These are phyloP conservation scores for Decapterus maruadsi DNA, from an alignment of 2,797 vertebrate genomes.

Conservation along the genomic window DNA sequence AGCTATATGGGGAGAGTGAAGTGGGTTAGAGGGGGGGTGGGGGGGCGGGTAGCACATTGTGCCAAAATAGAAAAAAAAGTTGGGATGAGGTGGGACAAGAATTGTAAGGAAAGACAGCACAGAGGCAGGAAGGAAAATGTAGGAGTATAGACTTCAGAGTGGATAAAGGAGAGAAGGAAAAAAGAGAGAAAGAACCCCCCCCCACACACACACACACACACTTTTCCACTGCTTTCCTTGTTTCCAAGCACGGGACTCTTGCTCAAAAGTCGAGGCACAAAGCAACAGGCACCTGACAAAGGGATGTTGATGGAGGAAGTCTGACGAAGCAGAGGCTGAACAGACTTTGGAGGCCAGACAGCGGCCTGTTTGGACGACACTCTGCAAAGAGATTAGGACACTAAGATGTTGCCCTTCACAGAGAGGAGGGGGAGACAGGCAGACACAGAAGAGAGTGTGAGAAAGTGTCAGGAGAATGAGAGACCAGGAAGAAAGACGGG, in stretches of 20 bases:
- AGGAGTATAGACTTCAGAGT: constrained; percentile 40
- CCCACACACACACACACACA: too few relatives aligned
- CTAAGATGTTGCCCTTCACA: constrained; percentile 68
- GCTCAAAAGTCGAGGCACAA: constrained; percentile 38
- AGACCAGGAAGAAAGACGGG: constrained; percentile 65
- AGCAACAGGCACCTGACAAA: constrained; percentile 62
- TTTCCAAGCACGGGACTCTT: constrained; percentile 25
- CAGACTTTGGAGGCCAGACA: constrained; percentile 59
- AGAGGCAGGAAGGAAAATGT: constrained; percentile 49
- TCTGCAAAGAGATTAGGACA: constrained; percentile 67
- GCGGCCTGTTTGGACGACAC: constrained; percentile 54
- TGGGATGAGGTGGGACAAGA: constrained; percentile 60
- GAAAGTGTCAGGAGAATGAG: constrained; percentile 65
- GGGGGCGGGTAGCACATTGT: constrained; percentile 49
- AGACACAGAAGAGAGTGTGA: constrained; percentile 58
- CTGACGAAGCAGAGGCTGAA: constrained; percentile 44
- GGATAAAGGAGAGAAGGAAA: constrained; percentile 25
- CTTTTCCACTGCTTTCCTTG: constrained; percentile 37
- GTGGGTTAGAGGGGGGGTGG: too few relatives aligned
- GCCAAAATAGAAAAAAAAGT: constrained; percentile 54
- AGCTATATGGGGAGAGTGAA: constrained; percentile 63
- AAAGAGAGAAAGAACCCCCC: constrained; percentile 17
- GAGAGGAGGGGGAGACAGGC: constrained; percentile 52
- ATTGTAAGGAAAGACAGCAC: constrained; percentile 48
- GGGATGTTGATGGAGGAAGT: constrained; percentile 51